Conservation (phyloP, 2,113 vertebrate genomes). For the Terrapene triunguis region DNA sequence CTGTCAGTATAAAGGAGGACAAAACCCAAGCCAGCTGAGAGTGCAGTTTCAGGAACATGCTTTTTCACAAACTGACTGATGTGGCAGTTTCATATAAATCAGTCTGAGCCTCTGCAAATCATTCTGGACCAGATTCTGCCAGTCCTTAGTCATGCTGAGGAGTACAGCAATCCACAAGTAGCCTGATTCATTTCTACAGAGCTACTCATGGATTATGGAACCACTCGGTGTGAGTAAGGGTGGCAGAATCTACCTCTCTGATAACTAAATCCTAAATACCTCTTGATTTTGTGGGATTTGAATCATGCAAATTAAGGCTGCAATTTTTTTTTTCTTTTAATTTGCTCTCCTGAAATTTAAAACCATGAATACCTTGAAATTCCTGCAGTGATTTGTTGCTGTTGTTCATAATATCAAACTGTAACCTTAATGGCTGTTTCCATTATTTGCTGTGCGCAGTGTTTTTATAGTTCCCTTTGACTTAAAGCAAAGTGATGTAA, state of each 20-base stretch:
- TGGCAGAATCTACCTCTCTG: background rate
- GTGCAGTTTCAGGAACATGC: conserved; percentile 27
- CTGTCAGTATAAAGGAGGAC: conserved; percentile 30
- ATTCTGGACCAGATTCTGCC: conserved; percentile 40
- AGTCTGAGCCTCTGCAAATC: conserved; percentile 40
- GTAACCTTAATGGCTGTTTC: conserved; percentile 64
- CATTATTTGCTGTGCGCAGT: conserved; percentile 46
- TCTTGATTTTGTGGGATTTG: background rate
- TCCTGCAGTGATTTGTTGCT: conserved; percentile 46
- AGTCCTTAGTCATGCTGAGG: background rate
- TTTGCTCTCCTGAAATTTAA: conserved; percentile 56
- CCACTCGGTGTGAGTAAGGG: conserved; percentile 13
- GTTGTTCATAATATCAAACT: conserved; percentile 55
- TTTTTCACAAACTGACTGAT: conserved; percentile 52
- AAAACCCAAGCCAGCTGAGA: conserved; percentile 48
- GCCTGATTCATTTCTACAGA: conserved; percentile 39
- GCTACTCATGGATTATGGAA: background rate
- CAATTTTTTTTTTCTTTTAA: conserved; percentile 48
- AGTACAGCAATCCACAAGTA: conserved; percentile 21
- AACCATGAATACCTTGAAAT: conserved; percentile 21
- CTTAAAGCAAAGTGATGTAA: conserved; percentile 73
- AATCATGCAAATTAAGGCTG: conserved; percentile 40
- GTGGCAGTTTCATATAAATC: conserved; percentile 31
- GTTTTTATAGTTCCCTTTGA: conserved; percentile 71
- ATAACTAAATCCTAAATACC: background rate